Conservation (phyloP, 2,113 vertebrate genomes). For the Periophthalmodon schlosseri region DNA sequence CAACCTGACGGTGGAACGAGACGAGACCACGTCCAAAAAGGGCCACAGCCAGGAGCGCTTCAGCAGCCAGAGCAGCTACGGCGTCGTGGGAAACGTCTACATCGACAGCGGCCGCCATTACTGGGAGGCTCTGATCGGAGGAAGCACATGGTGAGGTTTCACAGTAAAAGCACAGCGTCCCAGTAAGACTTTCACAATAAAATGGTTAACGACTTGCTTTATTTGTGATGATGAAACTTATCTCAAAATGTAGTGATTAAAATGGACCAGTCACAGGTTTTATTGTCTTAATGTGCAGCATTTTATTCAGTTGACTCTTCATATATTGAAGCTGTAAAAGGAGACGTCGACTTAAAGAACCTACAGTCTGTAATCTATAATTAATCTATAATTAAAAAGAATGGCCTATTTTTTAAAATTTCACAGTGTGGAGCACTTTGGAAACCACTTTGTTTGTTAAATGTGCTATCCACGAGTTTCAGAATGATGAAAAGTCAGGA, state of each 20-base stretch:
- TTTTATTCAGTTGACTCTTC: too few relatives aligned
- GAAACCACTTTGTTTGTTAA: too few relatives aligned
- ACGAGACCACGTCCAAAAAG: slow-evolving; percentile 96
- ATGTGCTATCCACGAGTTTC: too few relatives aligned
- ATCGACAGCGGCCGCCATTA: slow-evolving; percentile 98
- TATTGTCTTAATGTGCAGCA: too few relatives aligned
- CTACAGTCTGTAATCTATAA: too few relatives aligned
- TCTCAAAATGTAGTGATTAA: not conserved
- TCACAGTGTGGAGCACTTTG: too few relatives aligned
- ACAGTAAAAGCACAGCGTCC: not conserved
- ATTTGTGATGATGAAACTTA: not conserved
- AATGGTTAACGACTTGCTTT: too few relatives aligned
- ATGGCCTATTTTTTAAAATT: too few relatives aligned
- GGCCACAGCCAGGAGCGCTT: slow-evolving; percentile 96
- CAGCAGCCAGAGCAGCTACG: slow-evolving; percentile 92
- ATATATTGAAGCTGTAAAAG: too few relatives aligned
- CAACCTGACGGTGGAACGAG: slow-evolving; percentile 94
- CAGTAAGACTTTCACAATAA: not conserved
- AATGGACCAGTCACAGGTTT: not conserved
- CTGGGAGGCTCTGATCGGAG: slow-evolving; percentile 97
- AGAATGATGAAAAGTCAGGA: too few relatives aligned
- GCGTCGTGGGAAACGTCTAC: slow-evolving; percentile 93
- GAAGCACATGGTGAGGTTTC: slow-evolving; percentile 90
- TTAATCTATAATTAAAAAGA: too few relatives aligned
- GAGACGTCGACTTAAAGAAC: too few relatives aligned